These are phyloP conservation scores for Eospalax fontanierii DNA, from an alignment of 2,797 vertebrate genomes.

Conservation along the genomic window DNA sequence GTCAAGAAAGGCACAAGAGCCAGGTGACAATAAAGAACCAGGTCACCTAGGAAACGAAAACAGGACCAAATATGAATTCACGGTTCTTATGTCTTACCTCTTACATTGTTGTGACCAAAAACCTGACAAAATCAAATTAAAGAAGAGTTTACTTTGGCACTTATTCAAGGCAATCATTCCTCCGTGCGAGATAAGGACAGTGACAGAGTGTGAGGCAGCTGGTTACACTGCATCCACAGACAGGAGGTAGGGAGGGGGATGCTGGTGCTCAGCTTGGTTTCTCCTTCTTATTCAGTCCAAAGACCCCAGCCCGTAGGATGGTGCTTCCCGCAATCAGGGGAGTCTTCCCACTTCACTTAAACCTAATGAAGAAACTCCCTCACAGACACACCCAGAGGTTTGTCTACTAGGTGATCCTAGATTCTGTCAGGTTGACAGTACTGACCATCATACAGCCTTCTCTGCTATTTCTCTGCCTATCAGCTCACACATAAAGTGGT, in stretches of 20 bases:
- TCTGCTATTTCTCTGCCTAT: not conserved
- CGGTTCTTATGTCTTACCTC: not conserved
- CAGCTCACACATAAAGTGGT: no score
- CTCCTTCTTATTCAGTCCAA: not conserved
- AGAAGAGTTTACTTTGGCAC: no score
- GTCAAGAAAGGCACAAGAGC: not conserved
- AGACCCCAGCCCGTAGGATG: no score
- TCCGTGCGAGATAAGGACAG: no score
- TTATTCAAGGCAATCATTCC: no score
- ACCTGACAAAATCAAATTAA: not conserved
- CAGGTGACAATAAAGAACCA: not conserved
- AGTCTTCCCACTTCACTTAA: not conserved
- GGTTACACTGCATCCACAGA: not conserved
- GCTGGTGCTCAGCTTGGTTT: not conserved
- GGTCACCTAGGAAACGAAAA: not conserved
- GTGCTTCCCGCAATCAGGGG: not conserved
- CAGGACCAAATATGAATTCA: not conserved
- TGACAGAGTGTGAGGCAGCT: no score
- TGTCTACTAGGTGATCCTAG: not conserved
- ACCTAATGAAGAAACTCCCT: not conserved
- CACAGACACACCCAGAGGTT: not conserved
- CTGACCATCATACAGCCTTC: not conserved
- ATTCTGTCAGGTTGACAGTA: not conserved
- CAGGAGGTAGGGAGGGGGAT: not conserved
- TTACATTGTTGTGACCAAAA: not conserved